Percentiles rank a stretch among this genome's conserved stretches.
Conservation (phyloP, 2,797 vertebrate genomes). For the Orientallactaga sibirica region DNA sequence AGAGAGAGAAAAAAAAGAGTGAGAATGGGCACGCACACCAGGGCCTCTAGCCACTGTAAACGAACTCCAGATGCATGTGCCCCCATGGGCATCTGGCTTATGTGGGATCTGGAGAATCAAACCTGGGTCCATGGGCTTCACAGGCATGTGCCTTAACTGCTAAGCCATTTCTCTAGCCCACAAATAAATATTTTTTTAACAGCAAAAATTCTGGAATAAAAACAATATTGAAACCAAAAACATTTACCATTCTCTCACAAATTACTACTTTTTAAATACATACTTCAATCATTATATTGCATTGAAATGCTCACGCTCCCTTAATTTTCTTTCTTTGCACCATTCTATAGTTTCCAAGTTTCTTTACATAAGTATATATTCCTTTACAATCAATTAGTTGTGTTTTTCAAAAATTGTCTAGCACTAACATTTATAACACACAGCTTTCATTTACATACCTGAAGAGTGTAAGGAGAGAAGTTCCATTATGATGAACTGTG, state of each 20-base stretch:
- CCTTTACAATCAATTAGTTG: constrained; percentile 21
- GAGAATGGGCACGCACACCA: too few species aligned
- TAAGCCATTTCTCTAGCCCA: too few species aligned
- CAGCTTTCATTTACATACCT: constrained; percentile 87
- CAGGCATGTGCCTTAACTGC: too few species aligned
- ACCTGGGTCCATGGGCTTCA: too few species aligned
- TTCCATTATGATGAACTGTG: constrained; percentile 83
- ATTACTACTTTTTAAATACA: not conserved
- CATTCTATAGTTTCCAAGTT: not conserved
- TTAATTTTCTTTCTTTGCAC: constrained; percentile 24
- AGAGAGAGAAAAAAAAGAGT: too few species aligned
- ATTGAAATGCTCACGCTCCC: constrained; percentile 13
- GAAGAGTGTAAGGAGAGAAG: constrained; percentile 91
- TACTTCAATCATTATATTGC: not conserved
- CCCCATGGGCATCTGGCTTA: too few species aligned
- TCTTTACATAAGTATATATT: constrained; percentile 20
- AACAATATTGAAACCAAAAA: constrained; percentile 8
- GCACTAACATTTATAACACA: not conserved
- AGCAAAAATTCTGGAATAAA: constrained; percentile 18
- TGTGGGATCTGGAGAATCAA: too few species aligned
- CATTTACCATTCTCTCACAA: constrained; percentile 15
- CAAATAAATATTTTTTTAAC: constrained; percentile 50
- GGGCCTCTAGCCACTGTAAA: too few species aligned
- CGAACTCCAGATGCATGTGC: too few species aligned
- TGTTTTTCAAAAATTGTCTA: not conserved